Percentiles rank a stretch among this genome's conserved stretches.
Evolutionary conservation across 2,113 vertebrate species (phyloP).

Genomic region (Acanthochromis polyacanthus): DNA sequence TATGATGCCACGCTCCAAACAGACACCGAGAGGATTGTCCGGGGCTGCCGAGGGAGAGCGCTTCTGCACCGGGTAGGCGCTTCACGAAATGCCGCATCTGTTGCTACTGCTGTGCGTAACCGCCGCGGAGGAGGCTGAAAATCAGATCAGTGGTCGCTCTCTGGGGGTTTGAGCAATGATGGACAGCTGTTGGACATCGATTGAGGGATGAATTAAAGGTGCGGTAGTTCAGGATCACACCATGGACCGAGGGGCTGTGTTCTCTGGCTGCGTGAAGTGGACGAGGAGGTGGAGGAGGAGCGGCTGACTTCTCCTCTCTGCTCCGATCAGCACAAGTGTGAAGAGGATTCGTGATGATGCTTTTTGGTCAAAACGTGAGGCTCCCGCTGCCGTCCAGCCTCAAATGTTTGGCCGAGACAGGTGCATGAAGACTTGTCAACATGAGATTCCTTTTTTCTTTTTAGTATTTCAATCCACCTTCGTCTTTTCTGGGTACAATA

Average conservation of each 20-base stretch:
- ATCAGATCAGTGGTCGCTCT: slow-evolving; percentile 31
- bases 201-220: slow-evolving; percentile 27
- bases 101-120: background rate
- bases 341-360: slow-evolving; percentile 64
- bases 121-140: background rate
- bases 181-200: slow-evolving; percentile 68
- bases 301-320: slow-evolving; percentile 47
- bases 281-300: slow-evolving; percentile 52
- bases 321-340: slow-evolving; percentile 35
- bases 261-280: slow-evolving; percentile 22
- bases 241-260: slow-evolving; percentile 42
- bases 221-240: background rate
- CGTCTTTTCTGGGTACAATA: slow-evolving; percentile 8
- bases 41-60: slow-evolving; percentile 12
- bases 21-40: slow-evolving; percentile 21
- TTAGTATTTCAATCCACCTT: background rate
- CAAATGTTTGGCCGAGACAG: slow-evolving; percentile 53
- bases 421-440: slow-evolving; percentile 59
- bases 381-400: slow-evolving; percentile 55
- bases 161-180: slow-evolving; percentile 44
- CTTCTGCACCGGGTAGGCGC: slow-evolving; percentile 9
- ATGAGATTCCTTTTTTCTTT: slow-evolving; percentile 54
- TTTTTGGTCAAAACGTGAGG: slow-evolving; percentile 45
- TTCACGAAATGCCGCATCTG: background rate
- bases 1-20: slow-evolving; percentile 68